Base-by-base conservation (phyloP, 2,797 vertebrate species). In the Arctocebus calabarensis region DNA sequence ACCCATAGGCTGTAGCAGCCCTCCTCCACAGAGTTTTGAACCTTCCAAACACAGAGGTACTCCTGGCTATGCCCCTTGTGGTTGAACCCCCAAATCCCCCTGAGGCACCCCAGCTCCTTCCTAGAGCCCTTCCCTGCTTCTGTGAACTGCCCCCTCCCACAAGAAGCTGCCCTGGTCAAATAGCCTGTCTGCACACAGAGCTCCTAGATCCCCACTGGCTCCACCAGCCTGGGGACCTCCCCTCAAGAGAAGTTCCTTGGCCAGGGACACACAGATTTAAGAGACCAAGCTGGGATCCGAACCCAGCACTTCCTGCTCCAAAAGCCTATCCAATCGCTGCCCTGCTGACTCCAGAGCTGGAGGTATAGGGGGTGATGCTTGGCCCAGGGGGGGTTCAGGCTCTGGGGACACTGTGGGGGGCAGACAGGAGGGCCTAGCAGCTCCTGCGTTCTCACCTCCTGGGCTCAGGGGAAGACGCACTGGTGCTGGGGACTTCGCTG, bases 401-500 rank as follows among this genome's bases (percentile, higher is more conserved):
- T 0, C 23, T 0, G 57, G 48, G 71, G 37, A 68, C n/a, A 2
- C 34, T 22, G 17, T 22, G 20, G 16, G 12, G 81, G 37, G 20
- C n/a, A 0, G 0, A 10, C 3, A 4, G 9, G 55, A n/a, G 78
- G 16, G 48, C 13, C 62, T 37, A 2, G 0, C 34, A 22, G 45
- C 34, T n/a, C 9, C 71, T 2, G 10, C 1, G 2, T 5, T 52
- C 8, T 25, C 5, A 14, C 29, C 55, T 55, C 66, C 73, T 4
- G 16, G 0, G 0, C 66, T 12, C 2, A 0, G 84, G 17, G 1
- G n/a, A 17, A n/a, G 82, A 1, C 96, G 66, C 97, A 82, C 96
- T 85, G 84, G 95, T 96, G 68, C 77, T 88, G 40, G 95, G 95
- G 94, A 29, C 87, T 97, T 94, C 88, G 91, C 96, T 98, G 98